A percentile compares a stretch with the other conserved stretches of the same genome.
These are phyloP conservation scores for Tuta absoluta DNA, from an alignment of 2,888 invertebrate species.

Conservation along the genomic window DNA sequence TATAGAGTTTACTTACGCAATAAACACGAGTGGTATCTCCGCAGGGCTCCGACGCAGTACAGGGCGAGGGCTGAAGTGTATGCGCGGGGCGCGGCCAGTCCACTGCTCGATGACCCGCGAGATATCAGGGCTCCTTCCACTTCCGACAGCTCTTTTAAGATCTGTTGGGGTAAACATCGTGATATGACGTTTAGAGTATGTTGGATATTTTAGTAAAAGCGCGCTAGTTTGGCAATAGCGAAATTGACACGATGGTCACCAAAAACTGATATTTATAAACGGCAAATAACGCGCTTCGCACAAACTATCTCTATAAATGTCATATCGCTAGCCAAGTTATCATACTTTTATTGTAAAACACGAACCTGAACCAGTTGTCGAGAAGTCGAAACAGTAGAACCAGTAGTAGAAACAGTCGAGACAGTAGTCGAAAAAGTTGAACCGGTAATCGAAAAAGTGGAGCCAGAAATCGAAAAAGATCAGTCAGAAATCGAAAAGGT, in stretches of 20 bases:
- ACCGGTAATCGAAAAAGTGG: background rate
- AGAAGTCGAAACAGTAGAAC: conserved; percentile 10
- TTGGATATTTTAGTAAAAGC: too few species aligned
- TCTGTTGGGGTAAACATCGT: conserved; percentile 64
- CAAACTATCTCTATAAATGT: too few species aligned
- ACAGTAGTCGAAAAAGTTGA: conserved; percentile 10
- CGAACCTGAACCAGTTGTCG: background rate
- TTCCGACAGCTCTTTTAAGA: conserved; percentile 95
- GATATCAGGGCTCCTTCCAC: conserved; percentile 91
- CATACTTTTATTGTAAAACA: too few species aligned
- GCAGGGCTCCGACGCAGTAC: conserved; percentile 95
- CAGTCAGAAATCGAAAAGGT: conserved; percentile 18
- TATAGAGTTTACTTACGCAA: conserved; percentile 82
- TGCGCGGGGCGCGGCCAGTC: conserved; percentile 89
- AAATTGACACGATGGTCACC: too few species aligned
- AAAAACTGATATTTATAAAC: too few species aligned
- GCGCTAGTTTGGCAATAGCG: too few species aligned
- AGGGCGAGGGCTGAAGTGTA: conserved; percentile 96
- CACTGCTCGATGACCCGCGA: conserved; percentile 72
- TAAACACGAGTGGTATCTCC: conserved; percentile 96
- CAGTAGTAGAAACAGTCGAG: background rate
- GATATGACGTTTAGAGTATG: background rate
- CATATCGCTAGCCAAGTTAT: too few species aligned
- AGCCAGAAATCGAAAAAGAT: conserved; percentile 1
- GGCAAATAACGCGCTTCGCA: too few species aligned